Evolutionary conservation across 2,113 vertebrate species (phyloP), one percentile per base, ranked within the genome.

Genomic region (Acrocephalus kingi): DNA sequence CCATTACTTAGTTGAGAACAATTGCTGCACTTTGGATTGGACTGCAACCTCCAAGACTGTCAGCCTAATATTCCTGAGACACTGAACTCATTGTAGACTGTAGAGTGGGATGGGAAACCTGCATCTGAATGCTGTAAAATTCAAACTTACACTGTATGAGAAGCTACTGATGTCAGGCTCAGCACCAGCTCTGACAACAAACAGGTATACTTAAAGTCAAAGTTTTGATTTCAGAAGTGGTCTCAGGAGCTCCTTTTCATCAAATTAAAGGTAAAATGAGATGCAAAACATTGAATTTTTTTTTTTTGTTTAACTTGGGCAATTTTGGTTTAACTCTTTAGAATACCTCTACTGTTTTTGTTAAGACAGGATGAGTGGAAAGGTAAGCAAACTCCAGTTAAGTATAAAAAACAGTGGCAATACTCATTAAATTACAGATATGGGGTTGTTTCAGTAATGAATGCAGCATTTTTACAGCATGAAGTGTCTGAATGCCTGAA

Each of bases 391-490:
- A 30, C 1, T 4, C 15, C 7, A 69, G 62, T 59, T 77, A 61
- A 58, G 14, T 58, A 33, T 1, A 1, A 46, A 27, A 61, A 80
- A 2, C 9, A 33, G 10, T 41, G 8, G 1, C 17, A 71, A n/a
- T 23, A 28, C 7, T 74, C 7, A 49, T 3, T 69, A 27, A 77
- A 83, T 2, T 1, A 22, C 5, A 73, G 35, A 43, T 45, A 41
- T 1, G 25, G 37, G 19, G 2, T 31, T 69, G 17, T 56, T 95
- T 64, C 45, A 61, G 22, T 77, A 52, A 52, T 14, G 6, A 1
- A 4, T 11, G 15, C 1, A 2, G 9, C 8, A 66, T 30, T 51
- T 62, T 52, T 9, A 35, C 3, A 39, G 2, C 11, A 20, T 45
- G 31, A 79, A 64, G 18, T 37, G 4, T 68, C 28, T 4, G 3